These are phyloP conservation scores for Plutella xylostella DNA, from an alignment of 2,888 invertebrate species.

Conservation along the genomic window DNA sequence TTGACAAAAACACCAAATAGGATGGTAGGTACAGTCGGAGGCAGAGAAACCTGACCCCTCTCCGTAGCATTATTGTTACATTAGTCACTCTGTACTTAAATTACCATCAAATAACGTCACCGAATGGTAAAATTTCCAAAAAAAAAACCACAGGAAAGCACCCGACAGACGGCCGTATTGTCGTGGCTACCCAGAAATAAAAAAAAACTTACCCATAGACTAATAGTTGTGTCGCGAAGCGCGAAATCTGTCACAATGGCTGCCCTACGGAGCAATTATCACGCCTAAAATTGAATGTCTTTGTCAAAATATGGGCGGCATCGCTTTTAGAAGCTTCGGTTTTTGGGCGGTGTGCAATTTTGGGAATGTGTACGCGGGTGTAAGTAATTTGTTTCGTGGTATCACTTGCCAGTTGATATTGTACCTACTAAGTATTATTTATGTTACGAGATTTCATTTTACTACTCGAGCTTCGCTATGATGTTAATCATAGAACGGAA, in stretches of 20 bases:
- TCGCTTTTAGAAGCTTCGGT: constrained; percentile 12
- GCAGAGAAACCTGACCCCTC: too few species aligned
- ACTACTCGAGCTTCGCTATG: too few species aligned
- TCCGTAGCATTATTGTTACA: too few species aligned
- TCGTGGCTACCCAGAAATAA: constrained; percentile 29
- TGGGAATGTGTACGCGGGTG: constrained; percentile 3
- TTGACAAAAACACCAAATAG: too few species aligned
- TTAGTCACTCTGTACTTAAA: too few species aligned
- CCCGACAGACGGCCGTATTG: not conserved
- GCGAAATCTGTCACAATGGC: constrained; percentile 57
- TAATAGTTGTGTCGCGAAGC: constrained; percentile 50
- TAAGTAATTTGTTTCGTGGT: too few species aligned
- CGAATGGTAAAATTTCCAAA: constrained; percentile 8
- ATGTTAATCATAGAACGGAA: too few species aligned
- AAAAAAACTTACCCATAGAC: constrained; percentile 19
- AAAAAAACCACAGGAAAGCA: not conserved
- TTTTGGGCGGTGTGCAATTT: constrained; percentile 9
- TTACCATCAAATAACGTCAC: too few species aligned
- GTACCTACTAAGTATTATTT: too few species aligned
- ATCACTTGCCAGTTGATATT: too few species aligned
- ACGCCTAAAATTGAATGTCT: constrained; percentile 53
- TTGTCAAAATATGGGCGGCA: constrained; percentile 43
- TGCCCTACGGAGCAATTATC: constrained; percentile 47
- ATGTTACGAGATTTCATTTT: too few species aligned
- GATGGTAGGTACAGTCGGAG: too few species aligned